These are phyloP conservation scores for Pristionchus exspectatus DNA, from an alignment of 2,888 invertebrate species.

Conservation along the genomic window DNA sequence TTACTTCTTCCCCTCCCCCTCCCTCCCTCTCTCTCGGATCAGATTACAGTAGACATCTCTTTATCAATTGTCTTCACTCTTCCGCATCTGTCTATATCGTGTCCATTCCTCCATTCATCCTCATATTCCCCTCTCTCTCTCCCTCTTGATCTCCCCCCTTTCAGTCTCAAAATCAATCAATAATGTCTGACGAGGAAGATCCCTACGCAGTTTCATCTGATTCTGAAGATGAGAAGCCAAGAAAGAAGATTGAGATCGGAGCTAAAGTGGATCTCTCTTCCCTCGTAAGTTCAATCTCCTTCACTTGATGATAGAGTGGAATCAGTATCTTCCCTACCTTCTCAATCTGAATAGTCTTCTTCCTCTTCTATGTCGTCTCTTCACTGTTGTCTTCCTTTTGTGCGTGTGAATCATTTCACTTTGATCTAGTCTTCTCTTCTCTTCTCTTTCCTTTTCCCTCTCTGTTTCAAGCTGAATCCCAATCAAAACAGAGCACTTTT, in stretches of 20 bases:
- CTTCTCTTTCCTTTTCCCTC: neutral
- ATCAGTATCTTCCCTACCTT: neutral
- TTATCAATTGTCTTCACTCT: conserved; percentile 21
- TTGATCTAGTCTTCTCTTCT: neutral
- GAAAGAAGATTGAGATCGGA: conserved; percentile 76
- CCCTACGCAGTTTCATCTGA: conserved; percentile 77
- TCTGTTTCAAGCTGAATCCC: conserved; percentile 43
- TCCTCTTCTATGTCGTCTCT: neutral
- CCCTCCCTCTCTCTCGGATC: neutral
- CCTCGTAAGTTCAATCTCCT: conserved; percentile 32
- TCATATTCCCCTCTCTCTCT: neutral
- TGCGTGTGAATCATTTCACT: conserved; percentile 19
- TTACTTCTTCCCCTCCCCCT: neutral
- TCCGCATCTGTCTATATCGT: neutral
- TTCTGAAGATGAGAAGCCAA: conserved; percentile 75
- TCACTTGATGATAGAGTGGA: neutral
- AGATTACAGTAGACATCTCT: conserved; percentile 35
- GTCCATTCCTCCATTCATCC: neutral
- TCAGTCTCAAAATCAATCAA: conserved; percentile 18
- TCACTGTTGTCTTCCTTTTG: conserved; percentile 8
- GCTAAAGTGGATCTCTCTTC: conserved; percentile 58
- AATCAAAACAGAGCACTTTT: conserved; percentile 35
- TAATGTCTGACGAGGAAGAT: conserved; percentile 77
- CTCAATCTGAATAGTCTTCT: neutral
- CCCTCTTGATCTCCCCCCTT: conserved; percentile 26